phyloP scores from a whole-genome alignment of 1,140 invertebrate genomes.

The Drosophila simulans region DNA sequence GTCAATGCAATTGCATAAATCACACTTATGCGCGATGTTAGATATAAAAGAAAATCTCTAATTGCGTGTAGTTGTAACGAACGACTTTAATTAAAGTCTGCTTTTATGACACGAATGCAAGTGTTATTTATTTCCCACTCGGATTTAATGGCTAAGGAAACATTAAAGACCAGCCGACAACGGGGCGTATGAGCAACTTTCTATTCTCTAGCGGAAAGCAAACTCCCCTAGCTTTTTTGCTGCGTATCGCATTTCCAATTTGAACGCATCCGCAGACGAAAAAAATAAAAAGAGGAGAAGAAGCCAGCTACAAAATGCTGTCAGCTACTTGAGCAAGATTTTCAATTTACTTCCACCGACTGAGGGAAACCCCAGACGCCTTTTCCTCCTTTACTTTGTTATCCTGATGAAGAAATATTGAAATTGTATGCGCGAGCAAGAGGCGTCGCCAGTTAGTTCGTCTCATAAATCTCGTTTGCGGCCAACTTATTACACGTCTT shows the following conservation, averaged over 20 bases:
- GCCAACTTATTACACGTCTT: slow-evolving; percentile 30
- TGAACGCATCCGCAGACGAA: slow-evolving; percentile 51
- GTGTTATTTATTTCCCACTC: slow-evolving; percentile 44
- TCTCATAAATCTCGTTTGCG: slow-evolving; percentile 73
- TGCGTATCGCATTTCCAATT: slow-evolving; percentile 72
- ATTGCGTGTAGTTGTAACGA: slow-evolving; percentile 58
- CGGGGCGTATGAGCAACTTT: slow-evolving; percentile 64
- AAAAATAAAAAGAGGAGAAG: slow-evolving; percentile 6
- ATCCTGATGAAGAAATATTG: slow-evolving; percentile 74
- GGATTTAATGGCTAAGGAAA: slow-evolving; percentile 35
- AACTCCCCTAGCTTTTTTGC: slow-evolving; percentile 22
- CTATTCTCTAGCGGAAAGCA: slow-evolving; percentile 22
- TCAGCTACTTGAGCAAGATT: slow-evolving; percentile 73
- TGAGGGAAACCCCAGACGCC: slow-evolving; percentile 5
- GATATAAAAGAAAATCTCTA: slow-evolving; percentile 25
- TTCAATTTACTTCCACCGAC: slow-evolving; percentile 65
- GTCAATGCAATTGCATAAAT: not conserved
- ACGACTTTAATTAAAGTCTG: slow-evolving; percentile 72
- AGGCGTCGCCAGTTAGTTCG: slow-evolving; percentile 61
- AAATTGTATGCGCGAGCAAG: slow-evolving; percentile 63
- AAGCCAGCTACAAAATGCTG: slow-evolving; percentile 33
- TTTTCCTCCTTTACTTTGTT: slow-evolving; percentile 22
- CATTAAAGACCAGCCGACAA: slow-evolving; percentile 53
- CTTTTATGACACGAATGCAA: slow-evolving; percentile 73
- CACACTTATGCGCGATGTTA: not conserved